Conservation (phyloP, 1,140 invertebrate species). For the Polypedilum pembai region DNA sequence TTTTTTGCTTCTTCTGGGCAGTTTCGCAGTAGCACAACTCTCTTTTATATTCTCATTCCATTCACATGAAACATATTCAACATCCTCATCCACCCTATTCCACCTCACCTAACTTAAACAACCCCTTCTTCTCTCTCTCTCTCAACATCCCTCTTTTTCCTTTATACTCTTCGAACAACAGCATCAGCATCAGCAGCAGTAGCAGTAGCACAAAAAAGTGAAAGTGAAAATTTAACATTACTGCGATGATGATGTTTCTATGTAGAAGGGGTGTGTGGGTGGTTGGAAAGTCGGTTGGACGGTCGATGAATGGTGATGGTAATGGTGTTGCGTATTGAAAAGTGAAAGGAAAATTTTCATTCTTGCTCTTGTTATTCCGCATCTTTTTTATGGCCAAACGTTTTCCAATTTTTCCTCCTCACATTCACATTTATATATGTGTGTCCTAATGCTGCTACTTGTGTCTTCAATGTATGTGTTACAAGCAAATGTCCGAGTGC, state of each 20-base stretch:
- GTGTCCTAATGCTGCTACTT: background rate
- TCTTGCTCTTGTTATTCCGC: conserved; percentile 14
- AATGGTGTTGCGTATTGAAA: conserved; percentile 12
- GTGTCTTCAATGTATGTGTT: background rate
- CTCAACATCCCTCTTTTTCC: no score
- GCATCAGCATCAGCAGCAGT: background rate
- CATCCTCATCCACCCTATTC: no score
- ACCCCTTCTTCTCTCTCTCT: background rate
- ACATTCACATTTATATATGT: background rate
- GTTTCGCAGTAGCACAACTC: background rate
- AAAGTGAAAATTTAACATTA: conserved; percentile 25
- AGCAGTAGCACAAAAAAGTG: conserved; percentile 19
- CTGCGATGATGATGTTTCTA: background rate
- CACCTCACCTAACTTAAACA: background rate
- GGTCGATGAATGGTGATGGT: background rate
- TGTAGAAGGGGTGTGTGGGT: background rate
- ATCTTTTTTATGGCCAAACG: conserved; percentile 21
- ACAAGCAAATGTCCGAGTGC: background rate
- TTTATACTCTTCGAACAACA: background rate
- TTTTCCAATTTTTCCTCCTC: background rate
- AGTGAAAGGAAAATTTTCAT: conserved; percentile 24
- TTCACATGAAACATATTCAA: no score
- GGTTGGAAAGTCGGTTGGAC: background rate
- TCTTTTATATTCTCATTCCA: no score
- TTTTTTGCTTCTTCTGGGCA: conserved; percentile 2